Evolutionary conservation across 2,888 invertebrate genomes (phyloP).

Genomic region (Caenorhabditis sp.): DNA sequence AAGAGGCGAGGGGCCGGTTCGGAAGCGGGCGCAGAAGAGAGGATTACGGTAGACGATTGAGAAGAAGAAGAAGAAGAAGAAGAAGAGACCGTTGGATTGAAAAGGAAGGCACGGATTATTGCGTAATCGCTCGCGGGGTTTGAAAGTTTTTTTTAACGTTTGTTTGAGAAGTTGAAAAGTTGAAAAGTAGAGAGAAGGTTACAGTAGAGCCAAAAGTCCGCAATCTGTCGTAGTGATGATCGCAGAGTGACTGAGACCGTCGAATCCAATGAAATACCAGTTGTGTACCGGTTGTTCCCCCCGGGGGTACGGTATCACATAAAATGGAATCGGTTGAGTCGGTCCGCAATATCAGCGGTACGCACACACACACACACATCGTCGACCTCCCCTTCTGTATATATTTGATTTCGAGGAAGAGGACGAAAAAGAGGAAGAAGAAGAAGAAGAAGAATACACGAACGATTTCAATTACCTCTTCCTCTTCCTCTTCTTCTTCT

Average conservation of each 20-base stretch:
- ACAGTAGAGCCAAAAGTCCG: too few species aligned
- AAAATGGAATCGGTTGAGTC: slow-evolving; percentile 42
- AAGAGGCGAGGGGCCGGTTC: neutral
- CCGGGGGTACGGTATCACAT: slow-evolving; percentile 35
- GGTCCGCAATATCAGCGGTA: slow-evolving; percentile 53
- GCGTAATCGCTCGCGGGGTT: slow-evolving; percentile 31
- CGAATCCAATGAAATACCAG: too few species aligned
- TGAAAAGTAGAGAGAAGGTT: neutral
- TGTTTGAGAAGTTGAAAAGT: slow-evolving; percentile 2
- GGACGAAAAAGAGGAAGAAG: too few species aligned
- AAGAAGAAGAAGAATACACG: too few species aligned
- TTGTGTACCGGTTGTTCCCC: slow-evolving; percentile 33
- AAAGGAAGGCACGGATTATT: slow-evolving; percentile 29
- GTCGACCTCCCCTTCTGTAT: slow-evolving; percentile 45
- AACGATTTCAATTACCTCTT: slow-evolving; percentile 35
- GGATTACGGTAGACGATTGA: slow-evolving; percentile 57
- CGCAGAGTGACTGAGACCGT: too few species aligned
- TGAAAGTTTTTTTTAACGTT: slow-evolving; percentile 11
- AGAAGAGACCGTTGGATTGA: slow-evolving; percentile 25
- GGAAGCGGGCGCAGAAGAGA: slow-evolving; percentile 8
- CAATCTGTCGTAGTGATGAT: too few species aligned
- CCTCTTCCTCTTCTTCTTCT: slow-evolving; percentile 9
- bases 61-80: slow-evolving; percentile 1
- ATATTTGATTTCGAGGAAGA: slow-evolving; percentile 37
- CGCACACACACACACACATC: too few species aligned